These are phyloP conservation scores for Protobothrops flavoviridis DNA, from an alignment of 2,113 vertebrate genomes.

Conservation along the genomic window DNA sequence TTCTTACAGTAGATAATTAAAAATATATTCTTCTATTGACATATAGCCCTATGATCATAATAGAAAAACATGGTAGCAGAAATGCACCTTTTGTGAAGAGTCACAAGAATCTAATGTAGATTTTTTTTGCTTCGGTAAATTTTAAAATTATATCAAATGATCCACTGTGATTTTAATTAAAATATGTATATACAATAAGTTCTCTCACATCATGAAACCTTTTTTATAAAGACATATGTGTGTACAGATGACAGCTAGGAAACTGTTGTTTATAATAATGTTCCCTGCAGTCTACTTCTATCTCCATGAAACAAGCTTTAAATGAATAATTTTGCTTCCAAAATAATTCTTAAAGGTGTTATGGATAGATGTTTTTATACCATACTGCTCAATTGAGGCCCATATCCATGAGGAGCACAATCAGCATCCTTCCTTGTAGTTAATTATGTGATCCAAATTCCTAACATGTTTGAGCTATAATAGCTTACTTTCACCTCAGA, in stretches of 20 bases:
- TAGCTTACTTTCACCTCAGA: background rate
- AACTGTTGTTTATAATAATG: background rate
- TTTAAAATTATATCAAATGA: constrained; percentile 16
- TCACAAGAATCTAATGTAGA: background rate
- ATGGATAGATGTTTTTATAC: background rate
- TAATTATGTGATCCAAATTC: background rate
- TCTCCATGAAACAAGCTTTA: background rate
- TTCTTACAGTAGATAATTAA: constrained; percentile 14
- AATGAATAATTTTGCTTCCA: background rate
- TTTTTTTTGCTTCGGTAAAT: constrained; percentile 6
- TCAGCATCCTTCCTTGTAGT: background rate
- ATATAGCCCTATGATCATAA: constrained; percentile 27
- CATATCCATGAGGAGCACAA: background rate
- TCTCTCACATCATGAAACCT: background rate
- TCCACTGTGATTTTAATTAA: background rate
- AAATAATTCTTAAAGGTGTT: background rate
- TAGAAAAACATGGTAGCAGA: constrained; percentile 40
- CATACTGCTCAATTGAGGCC: background rate
- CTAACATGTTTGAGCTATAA: background rate
- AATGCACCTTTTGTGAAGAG: constrained; percentile 19
- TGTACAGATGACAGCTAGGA: background rate
- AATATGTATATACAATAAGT: background rate
- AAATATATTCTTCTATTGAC: constrained; percentile 43
- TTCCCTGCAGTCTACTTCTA: background rate
- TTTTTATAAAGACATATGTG: background rate